phyloP scores from a whole-genome alignment of 2,888 invertebrate species.

The Drosophila meridionalis region DNA sequence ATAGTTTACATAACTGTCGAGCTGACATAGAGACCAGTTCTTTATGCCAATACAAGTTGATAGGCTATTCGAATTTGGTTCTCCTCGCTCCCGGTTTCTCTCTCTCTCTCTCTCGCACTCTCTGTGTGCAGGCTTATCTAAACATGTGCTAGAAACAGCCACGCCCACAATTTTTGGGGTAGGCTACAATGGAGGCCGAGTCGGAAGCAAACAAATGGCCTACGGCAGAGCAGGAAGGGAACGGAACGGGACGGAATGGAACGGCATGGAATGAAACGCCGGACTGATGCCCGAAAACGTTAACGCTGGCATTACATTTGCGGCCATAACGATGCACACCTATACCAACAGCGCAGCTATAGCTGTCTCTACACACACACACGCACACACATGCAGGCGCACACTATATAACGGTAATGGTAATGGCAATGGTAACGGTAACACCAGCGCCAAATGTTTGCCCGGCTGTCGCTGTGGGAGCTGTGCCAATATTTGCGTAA shows the following conservation, averaged over 20 bases:
- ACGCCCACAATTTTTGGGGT: slow-evolving; percentile 7
- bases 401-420: slow-evolving; percentile 27
- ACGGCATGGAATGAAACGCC: slow-evolving; percentile 10
- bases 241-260: slow-evolving; percentile 5
- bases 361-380: background rate
- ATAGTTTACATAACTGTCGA: background rate
- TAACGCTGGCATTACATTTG: slow-evolving; percentile 35
- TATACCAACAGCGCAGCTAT: background rate
- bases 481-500: slow-evolving; percentile 82
- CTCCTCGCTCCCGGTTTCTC: background rate
- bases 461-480: slow-evolving; percentile 73
- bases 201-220: slow-evolving; percentile 27
- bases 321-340: slow-evolving; percentile 22
- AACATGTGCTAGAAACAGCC: slow-evolving; percentile 27
- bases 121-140: slow-evolving; percentile 26
- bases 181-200: background rate
- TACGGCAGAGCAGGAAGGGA: background rate
- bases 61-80: slow-evolving; percentile 7
- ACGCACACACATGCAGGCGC: background rate
- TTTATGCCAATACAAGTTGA: slow-evolving; percentile 9
- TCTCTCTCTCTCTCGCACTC: background rate
- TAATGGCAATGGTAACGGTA: slow-evolving; percentile 56
- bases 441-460: slow-evolving; percentile 68
- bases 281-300: slow-evolving; percentile 7
- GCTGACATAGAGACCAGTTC: background rate